phyloP scores from a whole-genome alignment of 2,113 vertebrate species.

The Myrmecophaga tridactyla region DNA sequence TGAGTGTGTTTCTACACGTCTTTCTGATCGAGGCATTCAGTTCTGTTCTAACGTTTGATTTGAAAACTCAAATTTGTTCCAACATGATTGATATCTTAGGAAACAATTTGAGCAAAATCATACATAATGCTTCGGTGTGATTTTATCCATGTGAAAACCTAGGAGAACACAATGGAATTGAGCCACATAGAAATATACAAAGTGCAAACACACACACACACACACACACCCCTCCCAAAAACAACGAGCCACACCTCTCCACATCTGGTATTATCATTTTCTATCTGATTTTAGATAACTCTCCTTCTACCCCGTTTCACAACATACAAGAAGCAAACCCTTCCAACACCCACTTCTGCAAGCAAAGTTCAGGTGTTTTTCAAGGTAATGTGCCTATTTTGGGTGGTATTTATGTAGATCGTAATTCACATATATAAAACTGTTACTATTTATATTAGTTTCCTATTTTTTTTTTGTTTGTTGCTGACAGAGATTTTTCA shows the following conservation, averaged over 20 bases:
- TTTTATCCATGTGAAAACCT: not conserved
- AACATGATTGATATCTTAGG: not conserved
- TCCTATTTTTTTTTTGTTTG: not conserved
- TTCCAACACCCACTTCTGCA: not conserved
- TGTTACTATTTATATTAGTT: not conserved
- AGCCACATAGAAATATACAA: not conserved
- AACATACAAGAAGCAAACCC: not conserved
- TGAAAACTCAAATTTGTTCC: not conserved
- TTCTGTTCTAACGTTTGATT: not conserved
- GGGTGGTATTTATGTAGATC: not conserved
- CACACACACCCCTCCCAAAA: not conserved
- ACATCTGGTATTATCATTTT: not conserved
- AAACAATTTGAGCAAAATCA: not conserved
- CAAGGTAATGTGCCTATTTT: not conserved
- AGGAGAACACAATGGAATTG: not conserved
- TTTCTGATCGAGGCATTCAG: not conserved
- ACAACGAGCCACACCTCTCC: not conserved
- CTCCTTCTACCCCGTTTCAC: not conserved
- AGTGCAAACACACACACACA: not conserved
- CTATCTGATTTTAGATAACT: not conserved
- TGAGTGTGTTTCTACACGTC: not conserved
- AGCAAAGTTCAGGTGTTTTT: not conserved
- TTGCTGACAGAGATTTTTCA: not conserved
- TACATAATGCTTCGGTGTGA: not conserved
- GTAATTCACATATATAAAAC: not conserved